Percentiles rank a stretch among this genome's conserved stretches.
Conservation (phyloP, 2,113 vertebrate species). For the Hiodon alosoides region DNA sequence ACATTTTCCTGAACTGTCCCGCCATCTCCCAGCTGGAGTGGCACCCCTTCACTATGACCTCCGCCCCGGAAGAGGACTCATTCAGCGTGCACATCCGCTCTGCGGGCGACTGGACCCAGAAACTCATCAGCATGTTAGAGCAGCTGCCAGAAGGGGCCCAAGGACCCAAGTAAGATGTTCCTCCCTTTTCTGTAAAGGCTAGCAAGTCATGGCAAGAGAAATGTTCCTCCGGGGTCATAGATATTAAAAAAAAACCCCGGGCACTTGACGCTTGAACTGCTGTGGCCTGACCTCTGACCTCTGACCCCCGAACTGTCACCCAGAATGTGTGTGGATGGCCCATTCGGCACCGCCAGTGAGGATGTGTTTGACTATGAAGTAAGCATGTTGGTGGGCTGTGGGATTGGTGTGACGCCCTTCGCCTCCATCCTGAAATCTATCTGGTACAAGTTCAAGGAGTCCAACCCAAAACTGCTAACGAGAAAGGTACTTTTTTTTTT, state of each 20-base stretch:
- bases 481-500: constrained; percentile 61
- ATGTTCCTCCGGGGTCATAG: too few relatives aligned
- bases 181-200: neutral
- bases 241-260: too few relatives aligned
- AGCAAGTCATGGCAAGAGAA: too few relatives aligned
- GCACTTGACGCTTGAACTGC: neutral
- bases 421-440: constrained; percentile 89
- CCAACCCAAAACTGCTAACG: constrained; percentile 72
- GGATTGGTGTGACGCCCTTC: constrained; percentile 85
- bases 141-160: constrained; percentile 57
- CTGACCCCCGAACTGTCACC: constrained; percentile 11
- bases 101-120: constrained; percentile 80
- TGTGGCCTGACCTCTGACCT: neutral
- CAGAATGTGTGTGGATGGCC: constrained; percentile 83
- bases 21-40: constrained; percentile 78
- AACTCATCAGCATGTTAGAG: constrained; percentile 65
- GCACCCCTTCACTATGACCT: constrained; percentile 94
- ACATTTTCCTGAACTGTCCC: constrained; percentile 84
- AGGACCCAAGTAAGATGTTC: constrained; percentile 67
- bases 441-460: constrained; percentile 84
- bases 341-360: constrained; percentile 86
- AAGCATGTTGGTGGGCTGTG: constrained; percentile 81
- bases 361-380: constrained; percentile 87
- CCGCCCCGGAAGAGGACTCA: constrained; percentile 80
- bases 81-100: constrained; percentile 81